Evolutionary conservation across 2,113 vertebrate genomes (phyloP).

Genomic region (Malurus melanocephalus): DNA sequence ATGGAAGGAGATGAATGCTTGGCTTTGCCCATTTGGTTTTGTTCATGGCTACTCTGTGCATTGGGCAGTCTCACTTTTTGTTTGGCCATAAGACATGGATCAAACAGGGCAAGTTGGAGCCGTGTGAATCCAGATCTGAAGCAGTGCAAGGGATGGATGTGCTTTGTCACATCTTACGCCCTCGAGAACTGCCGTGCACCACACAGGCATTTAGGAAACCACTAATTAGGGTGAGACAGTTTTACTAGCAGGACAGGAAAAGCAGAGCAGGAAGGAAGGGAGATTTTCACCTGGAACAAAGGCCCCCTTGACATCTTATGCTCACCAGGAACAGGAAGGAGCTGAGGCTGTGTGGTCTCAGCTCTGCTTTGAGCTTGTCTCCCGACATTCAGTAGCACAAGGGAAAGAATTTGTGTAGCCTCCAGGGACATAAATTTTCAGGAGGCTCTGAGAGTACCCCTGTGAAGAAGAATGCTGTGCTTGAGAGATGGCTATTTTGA

Average conservation of each 20-base stretch:
- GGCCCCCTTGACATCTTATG: neutral
- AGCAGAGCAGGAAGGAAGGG: neutral
- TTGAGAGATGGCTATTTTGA: neutral
- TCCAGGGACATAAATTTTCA: slow-evolving; percentile 4
- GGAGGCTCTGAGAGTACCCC: neutral
- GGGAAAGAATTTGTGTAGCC: slow-evolving; percentile 5
- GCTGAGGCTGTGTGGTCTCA: neutral
- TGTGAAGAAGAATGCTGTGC: neutral
- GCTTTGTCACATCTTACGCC: neutral
- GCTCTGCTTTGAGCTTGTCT: slow-evolving; percentile 4
- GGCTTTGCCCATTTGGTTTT: neutral
- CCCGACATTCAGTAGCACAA: neutral
- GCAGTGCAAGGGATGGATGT: fast-evolving
- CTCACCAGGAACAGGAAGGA: slow-evolving; percentile 12
- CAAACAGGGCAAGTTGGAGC: neutral
- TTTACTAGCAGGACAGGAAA: slow-evolving; percentile 11
- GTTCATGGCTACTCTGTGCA: neutral
- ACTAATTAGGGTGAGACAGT: neutral
- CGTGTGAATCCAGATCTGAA: neutral
- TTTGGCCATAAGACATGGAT: neutral
- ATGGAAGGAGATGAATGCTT: neutral
- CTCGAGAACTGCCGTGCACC: neutral
- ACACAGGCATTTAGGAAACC: neutral
- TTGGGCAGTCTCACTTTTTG: neutral
- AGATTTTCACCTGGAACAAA: neutral